These are phyloP conservation scores for Eueremaeus valkanovi DNA, from an alignment of 2,888 invertebrate genomes.

Conservation along the genomic window DNA sequence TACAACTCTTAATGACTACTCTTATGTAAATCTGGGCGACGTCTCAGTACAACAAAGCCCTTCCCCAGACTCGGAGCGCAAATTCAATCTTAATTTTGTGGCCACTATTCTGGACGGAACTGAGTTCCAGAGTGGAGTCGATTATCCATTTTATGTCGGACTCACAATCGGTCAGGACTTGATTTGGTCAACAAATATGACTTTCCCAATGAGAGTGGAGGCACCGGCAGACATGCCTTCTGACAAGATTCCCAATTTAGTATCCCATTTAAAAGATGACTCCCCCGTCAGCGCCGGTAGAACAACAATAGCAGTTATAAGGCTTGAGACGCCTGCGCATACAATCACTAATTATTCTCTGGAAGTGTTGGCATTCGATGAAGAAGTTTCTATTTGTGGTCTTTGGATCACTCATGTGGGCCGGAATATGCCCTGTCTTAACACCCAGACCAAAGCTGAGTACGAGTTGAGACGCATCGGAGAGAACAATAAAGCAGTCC, in stretches of 20 bases:
- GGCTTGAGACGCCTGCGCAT: constrained; percentile 44
- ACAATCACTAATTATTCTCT: constrained; percentile 44
- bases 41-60: not conserved
- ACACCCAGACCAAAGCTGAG: constrained; percentile 43
- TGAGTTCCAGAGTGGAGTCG: constrained; percentile 25
- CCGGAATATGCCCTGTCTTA: constrained; percentile 46
- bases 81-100: constrained; percentile 33
- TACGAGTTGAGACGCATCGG: constrained; percentile 43
- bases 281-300: constrained; percentile 44
- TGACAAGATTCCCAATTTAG: constrained; percentile 25
- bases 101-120: constrained; percentile 14
- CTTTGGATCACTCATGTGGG: constrained; percentile 46
- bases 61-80: not conserved
- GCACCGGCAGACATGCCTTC: constrained; percentile 39
- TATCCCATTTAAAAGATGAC: not conserved
- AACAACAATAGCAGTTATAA: constrained; percentile 43
- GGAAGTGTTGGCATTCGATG: constrained; percentile 42
- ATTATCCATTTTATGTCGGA: constrained; percentile 44
- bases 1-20: constrained; percentile 6
- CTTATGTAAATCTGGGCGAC: not conserved
- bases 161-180: constrained; percentile 42
- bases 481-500: constrained; percentile 44
- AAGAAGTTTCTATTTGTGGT: constrained; percentile 46
- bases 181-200: constrained; percentile 45
- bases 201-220: constrained; percentile 43